Evolutionary conservation across 2,888 invertebrate genomes (phyloP), one percentile per base, ranked within the genome.

Genomic region (Drosophila greeni): DNA sequence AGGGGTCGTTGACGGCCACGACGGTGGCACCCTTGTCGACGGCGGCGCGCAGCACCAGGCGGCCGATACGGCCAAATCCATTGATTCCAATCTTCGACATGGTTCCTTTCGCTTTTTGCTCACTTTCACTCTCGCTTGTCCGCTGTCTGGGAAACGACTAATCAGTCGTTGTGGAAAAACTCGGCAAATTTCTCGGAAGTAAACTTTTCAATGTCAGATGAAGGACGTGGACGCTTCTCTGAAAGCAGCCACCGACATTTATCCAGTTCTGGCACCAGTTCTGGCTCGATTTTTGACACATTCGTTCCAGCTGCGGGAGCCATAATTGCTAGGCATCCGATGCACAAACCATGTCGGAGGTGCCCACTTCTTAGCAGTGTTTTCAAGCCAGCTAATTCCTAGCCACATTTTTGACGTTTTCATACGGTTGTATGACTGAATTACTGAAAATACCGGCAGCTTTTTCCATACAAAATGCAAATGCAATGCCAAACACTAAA

Each of bases 1-100:
- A 97, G 36, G 99, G 99, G 89, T 99, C 99, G 88, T 99, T 99
- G 88, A 99, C 92, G 62, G 98, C 97, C 16, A 96, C 45, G 9
- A 47, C 45, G 94, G 48, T 93, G 8, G 65, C 60, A 52, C 94
- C 94, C 55, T 94, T 94, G 5, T 47, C 45, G 14, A 47, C 14
- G 18, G 45, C 45, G 31, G 45, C 45, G 86, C 94, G 94, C 66
- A 94, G 93, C 61, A 97, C 97, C 97, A 90, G 97, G 94, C 87
- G 98, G 96, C 85, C 85, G 26, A 85, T 86, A 11, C 86, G 85
- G 0, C 85, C 85, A 52, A 86, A 85, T 1, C 85, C 85, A 20
- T 85, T 97, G 88, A 97, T 97, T 88, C 97, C 97, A 87, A 97
- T 94, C 45, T 47, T 47, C 45, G 45, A 47, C 45, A 47, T 47